Base-by-base conservation (phyloP, 2,113 vertebrate species). In the Microcebus jonahi region DNA sequence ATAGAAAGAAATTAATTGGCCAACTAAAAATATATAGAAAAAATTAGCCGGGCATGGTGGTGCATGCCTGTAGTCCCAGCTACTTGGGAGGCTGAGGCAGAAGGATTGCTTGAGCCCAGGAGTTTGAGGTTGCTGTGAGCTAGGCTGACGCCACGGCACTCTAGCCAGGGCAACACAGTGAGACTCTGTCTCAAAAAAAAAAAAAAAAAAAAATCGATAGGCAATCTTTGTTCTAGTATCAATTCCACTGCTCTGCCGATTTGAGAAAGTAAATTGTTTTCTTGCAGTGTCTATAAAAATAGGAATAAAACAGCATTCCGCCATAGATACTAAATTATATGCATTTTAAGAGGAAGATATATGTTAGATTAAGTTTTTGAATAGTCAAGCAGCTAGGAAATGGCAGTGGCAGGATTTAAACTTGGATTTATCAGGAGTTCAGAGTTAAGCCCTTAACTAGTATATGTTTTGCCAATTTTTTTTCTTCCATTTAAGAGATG, bases 251-350 rank as follows among this genome's bases (percentile, higher is more conserved):
- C 57, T 87, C 67, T 39, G 4, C 82, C 82, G 23, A 14, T 92
- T 67, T 96, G 14, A 90, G 13, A 34, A 84, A 50, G 53, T 91
- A 68, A 61, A 77, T 92, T 91, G 59, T 67, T 92, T 88, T 91
- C 70, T 83, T 6, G 29, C 14, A 15, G 5, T 79, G 9, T 67
- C 34, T 25, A 34, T 81, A 67, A 93, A 68, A 86, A 61, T 29
- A 50, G 39, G 34, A 86, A 63, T 65, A 84, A 84, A 77, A 53
- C 55, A 59, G n/a, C 76, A 36, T 75, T 6, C 34, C 48, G 45
- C 36, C 27, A 61, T 61, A 57, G 34, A 23, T 73, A 59, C 8
- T 65, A n/a, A 67, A 70, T 71, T 27, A 75, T 39, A 23, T 80
- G 17, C 61, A 55, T 55, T 84, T 65, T 25, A 68, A 79, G 18